phyloP scores from a whole-genome alignment of 1,140 invertebrate genomes.

The Drosophila leontia region DNA sequence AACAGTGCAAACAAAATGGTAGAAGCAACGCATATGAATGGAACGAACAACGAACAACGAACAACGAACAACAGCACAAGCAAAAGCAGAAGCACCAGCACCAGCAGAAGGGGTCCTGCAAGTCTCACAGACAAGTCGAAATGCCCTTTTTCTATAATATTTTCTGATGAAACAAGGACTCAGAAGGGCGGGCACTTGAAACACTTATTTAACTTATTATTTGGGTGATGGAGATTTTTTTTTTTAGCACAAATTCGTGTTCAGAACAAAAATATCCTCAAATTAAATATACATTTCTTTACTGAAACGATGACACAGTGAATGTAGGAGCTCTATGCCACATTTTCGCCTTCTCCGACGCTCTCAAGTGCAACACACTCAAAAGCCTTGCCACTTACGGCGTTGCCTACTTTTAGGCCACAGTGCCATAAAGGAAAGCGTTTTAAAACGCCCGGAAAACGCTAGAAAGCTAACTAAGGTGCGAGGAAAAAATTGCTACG shows the following conservation, averaged over 20 bases:
- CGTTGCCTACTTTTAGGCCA: constrained; percentile 34
- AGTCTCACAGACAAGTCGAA: neutral
- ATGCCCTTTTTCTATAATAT: constrained; percentile 1
- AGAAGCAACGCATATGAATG: constrained; percentile 48
- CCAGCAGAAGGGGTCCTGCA: neutral
- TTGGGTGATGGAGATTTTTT: no score
- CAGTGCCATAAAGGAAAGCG: constrained; percentile 3
- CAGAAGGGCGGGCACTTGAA: no score
- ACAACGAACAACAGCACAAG: constrained; percentile 3
- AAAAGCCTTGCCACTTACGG: constrained; percentile 26
- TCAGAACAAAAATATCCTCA: neutral
- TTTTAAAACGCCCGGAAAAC: constrained; percentile 13
- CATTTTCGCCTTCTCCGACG: neutral
- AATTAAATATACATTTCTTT: neutral
- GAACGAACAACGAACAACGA: constrained; percentile 13
- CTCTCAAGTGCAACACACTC: constrained; percentile 55
- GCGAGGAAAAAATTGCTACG: neutral
- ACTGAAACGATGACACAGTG: neutral
- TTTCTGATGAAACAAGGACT: neutral
- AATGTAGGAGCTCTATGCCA: neutral
- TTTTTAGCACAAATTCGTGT: no score
- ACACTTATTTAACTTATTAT: neutral
- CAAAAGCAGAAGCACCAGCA: neutral
- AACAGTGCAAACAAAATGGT: constrained; percentile 65
- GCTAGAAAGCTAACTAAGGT: constrained; percentile 1